These are phyloP conservation scores for Orgyia antiqua DNA, from an alignment of 2,888 invertebrate species.

Conservation along the genomic window DNA sequence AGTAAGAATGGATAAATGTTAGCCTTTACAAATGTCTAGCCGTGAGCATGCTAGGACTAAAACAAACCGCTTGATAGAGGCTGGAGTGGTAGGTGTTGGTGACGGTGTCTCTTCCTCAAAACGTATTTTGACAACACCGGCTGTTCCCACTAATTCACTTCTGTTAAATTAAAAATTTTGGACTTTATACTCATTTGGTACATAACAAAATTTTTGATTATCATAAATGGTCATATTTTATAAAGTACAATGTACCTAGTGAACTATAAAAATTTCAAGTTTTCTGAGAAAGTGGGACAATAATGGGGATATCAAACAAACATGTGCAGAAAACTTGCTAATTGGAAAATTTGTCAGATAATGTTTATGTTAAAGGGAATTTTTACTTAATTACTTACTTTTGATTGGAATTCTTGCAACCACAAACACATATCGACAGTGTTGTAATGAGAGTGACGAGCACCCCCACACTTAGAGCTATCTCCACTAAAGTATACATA, in stretches of 20 bases:
- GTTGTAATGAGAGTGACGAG: conserved; percentile 65
- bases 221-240: too few species aligned
- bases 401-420: conserved; percentile 85
- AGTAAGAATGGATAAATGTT: conserved; percentile 28
- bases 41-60: conserved; percentile 59
- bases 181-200: conserved; percentile 3
- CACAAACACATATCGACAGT: conserved; percentile 84
- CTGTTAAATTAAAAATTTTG: conserved; percentile 62
- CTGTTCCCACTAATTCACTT: conserved; percentile 80
- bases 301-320: too few species aligned
- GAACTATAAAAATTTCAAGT: too few species aligned
- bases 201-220: too few species aligned
- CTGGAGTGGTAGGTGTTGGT: conserved; percentile 72
- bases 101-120: conserved; percentile 73
- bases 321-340: too few species aligned
- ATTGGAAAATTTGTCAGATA: too few species aligned
- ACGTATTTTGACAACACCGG: conserved; percentile 79
- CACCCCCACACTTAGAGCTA: conserved; percentile 64
- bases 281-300: too few species aligned
- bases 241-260: too few species aligned
- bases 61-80: conserved; percentile 76
- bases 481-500: conserved; percentile 69
- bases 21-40: conserved; percentile 51
- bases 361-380: too few species aligned
- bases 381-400: conserved; percentile 82